Conservation (phyloP, 2,797 vertebrate genomes). For the Peromyscus eremicus region DNA sequence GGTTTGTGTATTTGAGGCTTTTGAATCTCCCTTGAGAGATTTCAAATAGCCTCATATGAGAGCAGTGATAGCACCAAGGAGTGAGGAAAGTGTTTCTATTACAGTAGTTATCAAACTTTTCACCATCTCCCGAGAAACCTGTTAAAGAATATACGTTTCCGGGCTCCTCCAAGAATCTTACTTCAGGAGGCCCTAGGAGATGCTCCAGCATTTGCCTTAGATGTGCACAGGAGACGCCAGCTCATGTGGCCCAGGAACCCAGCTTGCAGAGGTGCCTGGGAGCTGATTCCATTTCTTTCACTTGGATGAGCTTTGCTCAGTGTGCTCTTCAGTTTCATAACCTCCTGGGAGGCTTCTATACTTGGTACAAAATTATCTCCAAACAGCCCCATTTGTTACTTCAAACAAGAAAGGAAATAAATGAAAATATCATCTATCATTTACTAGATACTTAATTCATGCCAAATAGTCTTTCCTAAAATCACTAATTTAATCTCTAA, state of each 20-base stretch:
- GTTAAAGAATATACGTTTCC: not conserved
- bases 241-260: not conserved
- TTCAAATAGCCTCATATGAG: not conserved
- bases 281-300: not conserved
- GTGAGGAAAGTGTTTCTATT: not conserved
- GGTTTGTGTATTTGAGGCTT: not conserved
- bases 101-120: not conserved
- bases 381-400: not conserved
- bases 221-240: not conserved
- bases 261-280: not conserved
- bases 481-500: not conserved
- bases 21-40: not conserved
- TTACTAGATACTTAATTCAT: not conserved
- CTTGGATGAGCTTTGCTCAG: not conserved
- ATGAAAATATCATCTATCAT: not conserved
- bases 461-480: not conserved
- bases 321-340: not conserved
- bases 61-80: not conserved
- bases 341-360: not conserved
- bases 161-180: too few relatives aligned
- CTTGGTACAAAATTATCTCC: not conserved
- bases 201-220: not conserved
- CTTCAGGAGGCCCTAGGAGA: not conserved
- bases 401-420: constrained; percentile 11
- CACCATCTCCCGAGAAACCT: not conserved